Evolutionary conservation across 2,888 invertebrate species (phyloP), one percentile per base, ranked within the genome.

Genomic region (Eupsilia transversa): DNA sequence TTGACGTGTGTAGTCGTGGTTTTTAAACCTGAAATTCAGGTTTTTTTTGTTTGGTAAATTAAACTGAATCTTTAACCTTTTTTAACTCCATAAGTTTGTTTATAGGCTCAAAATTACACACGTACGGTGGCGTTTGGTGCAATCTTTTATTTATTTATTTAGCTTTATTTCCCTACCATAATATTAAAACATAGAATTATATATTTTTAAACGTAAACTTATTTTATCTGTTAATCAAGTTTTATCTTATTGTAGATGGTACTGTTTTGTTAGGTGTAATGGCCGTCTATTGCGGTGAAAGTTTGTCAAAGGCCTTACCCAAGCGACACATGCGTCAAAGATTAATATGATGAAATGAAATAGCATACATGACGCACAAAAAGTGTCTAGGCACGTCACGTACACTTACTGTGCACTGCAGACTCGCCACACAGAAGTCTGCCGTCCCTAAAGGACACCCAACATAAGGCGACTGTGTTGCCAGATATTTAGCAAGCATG

Each of bases 1-100:
- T 80, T 74, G 72, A 61, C 64, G 27, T 33, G 64, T 73, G 72
- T 56, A 64, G 54, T 59, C 20, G 20, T 38, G 17, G 10, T 35
- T 73, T 75, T 77, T 4, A 43, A 14, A 23, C 2, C 0, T 27
- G 52, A n/a, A 14, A 38, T 38, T 10, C 10, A 49, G 49, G 41
- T 20, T 20, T 46, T 20, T 46, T 46, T 43, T 10, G 46, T 46
- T 46, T 7, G 2, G 6, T 46, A 20, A 43, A 43, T 14, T 46
- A 46, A 43, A 46, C 20, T 46, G 3, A 2, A 6, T 46, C 46
- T 46, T 17, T 17, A 17, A 43, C 4, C 43, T 43, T 43, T 38
- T 41, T 46, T 46, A n/a, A n/a, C n/a, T n/a, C 3, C 49, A 3
- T 49, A 14, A n/a, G n/a, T n/a, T 12, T 12, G 52, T n/a, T 54